These are phyloP conservation scores for Scaptomyza hsui DNA, from an alignment of 1,140 invertebrate genomes.

Conservation along the genomic window DNA sequence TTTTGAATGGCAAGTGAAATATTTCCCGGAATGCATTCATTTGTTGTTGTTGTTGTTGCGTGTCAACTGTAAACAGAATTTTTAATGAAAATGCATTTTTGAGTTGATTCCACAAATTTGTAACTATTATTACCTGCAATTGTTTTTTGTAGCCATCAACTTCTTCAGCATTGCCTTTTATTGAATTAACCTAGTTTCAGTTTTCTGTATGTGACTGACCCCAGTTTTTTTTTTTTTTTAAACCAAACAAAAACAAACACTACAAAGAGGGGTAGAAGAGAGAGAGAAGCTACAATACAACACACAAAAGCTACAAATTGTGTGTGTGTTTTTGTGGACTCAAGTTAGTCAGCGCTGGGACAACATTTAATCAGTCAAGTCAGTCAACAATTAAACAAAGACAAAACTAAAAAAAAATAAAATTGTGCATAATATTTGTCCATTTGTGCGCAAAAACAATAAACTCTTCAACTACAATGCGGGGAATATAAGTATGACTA, in stretches of 20 bases:
- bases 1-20: conserved; percentile 16
- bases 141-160: not conserved
- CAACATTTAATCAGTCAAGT: conserved; percentile 21
- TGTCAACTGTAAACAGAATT: conserved; percentile 32
- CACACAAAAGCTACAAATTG: conserved; percentile 12
- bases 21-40: conserved; percentile 25
- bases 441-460: conserved; percentile 24
- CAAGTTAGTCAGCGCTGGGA: conserved; percentile 21
- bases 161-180: not conserved
- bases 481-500: conserved; percentile 3
- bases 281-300: conserved; percentile 4
- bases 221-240: not conserved
- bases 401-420: conserved; percentile 3
- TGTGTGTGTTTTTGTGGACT: conserved; percentile 3
- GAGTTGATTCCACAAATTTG: conserved; percentile 6
- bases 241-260: conserved; percentile 19
- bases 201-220: not conserved
- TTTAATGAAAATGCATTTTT: conserved; percentile 33
- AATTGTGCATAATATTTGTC: conserved; percentile 30
- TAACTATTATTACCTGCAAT: not conserved
- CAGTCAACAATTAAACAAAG: conserved; percentile 11
- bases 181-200: conserved; percentile 37
- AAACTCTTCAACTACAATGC: not conserved
- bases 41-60: conserved; percentile 26
- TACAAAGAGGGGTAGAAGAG: not conserved